These are phyloP conservation scores for Loriculus beryllinus DNA, from an alignment of 2,797 vertebrate genomes.

Conservation along the genomic window DNA sequence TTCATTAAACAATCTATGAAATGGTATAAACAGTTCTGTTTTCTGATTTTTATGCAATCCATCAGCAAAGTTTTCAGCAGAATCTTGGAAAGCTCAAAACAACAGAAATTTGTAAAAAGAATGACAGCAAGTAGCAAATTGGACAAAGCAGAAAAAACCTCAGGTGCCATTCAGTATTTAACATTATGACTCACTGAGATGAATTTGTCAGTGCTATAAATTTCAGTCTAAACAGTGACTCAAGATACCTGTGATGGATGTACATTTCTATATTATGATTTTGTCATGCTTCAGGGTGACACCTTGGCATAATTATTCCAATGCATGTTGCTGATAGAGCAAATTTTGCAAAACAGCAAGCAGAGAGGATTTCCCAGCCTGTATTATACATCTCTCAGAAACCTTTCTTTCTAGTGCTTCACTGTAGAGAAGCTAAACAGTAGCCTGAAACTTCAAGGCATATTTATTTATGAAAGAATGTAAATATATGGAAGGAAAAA, in stretches of 20 bases:
- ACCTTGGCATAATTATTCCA: constrained; percentile 44
- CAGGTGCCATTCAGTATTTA: background rate
- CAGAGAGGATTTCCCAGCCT: background rate
- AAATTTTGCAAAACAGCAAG: background rate
- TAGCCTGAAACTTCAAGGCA: constrained; percentile 13
- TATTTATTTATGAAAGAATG: constrained; percentile 18
- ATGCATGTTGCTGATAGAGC: background rate
- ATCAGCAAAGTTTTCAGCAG: background rate
- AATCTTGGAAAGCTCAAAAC: background rate
- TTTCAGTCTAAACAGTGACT: constrained; percentile 55
- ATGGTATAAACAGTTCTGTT: background rate
- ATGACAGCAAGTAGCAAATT: background rate
- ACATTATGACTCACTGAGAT: background rate
- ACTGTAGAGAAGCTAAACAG: constrained; percentile 4
- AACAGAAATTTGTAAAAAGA: background rate
- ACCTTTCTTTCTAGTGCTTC: background rate
- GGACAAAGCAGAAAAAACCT: background rate
- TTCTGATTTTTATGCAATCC: background rate
- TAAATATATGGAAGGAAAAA: background rate
- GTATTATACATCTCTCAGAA: background rate
- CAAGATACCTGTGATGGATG: constrained; percentile 42
- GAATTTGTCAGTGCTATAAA: constrained; percentile 12
- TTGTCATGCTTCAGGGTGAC: constrained; percentile 19
- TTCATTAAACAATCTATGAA: background rate
- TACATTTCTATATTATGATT: constrained; percentile 38